These are phyloP conservation scores for Sphecodes monilicornis DNA, from an alignment of 2,888 invertebrate species.

Conservation along the genomic window DNA sequence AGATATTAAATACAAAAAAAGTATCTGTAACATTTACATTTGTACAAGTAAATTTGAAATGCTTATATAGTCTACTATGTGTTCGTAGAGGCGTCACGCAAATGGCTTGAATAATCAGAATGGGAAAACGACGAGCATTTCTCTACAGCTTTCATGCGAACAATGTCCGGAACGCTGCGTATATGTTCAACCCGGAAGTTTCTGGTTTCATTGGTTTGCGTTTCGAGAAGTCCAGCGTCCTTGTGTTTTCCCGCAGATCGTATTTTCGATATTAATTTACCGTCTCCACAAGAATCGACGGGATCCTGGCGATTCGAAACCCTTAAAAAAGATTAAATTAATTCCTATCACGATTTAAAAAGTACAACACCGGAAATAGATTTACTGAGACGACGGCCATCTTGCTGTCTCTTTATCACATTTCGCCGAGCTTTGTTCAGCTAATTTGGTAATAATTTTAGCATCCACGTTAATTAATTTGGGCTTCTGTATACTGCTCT, in stretches of 20 bases:
- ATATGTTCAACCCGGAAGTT: slow-evolving; percentile 37
- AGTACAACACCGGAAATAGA: not conserved
- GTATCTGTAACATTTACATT: slow-evolving; percentile 45
- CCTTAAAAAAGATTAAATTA: not conserved
- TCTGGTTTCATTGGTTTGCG: slow-evolving; percentile 18
- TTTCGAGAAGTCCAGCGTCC: not conserved
- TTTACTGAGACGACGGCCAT: slow-evolving; percentile 46
- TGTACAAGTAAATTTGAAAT: slow-evolving; percentile 29
- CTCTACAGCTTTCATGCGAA: not conserved
- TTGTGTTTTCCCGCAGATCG: not conserved
- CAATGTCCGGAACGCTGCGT: slow-evolving; percentile 69
- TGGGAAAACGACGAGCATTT: not conserved
- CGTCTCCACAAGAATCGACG: slow-evolving; percentile 56
- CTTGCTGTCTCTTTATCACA: slow-evolving; percentile 21
- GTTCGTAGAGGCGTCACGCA: slow-evolving; percentile 29
- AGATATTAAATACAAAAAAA: slow-evolving; percentile 13
- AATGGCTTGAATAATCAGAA: slow-evolving; percentile 1
- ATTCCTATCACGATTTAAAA: not conserved
- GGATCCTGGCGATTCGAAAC: slow-evolving; percentile 8
- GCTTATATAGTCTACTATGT: slow-evolving; percentile 5
- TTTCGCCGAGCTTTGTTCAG: slow-evolving; percentile 35
- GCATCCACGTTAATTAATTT: slow-evolving; percentile 75
- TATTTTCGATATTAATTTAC: slow-evolving; percentile 55
- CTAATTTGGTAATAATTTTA: slow-evolving; percentile 71
- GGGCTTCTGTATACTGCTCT: slow-evolving; percentile 62